Percentiles rank a stretch among this genome's conserved stretches.
phyloP scores from a whole-genome alignment of 2,888 invertebrate species.

The Brachypalpus laphriformis region DNA sequence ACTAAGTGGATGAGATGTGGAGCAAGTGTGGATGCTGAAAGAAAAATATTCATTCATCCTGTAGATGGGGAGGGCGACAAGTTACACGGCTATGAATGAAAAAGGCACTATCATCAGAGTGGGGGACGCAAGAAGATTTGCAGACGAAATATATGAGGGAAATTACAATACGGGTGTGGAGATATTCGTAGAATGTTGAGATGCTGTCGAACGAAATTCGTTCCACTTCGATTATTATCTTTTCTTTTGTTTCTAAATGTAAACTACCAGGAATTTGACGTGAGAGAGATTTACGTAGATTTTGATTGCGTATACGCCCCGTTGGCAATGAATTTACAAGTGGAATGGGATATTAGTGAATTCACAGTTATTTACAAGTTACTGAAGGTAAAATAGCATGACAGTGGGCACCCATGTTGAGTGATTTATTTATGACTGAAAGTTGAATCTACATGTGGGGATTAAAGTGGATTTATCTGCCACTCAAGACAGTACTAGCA shows the following conservation, averaged over 20 bases:
- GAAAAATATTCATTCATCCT: constrained; percentile 20
- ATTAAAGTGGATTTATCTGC: no score
- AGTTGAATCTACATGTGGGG: no score
- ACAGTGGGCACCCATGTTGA: no score
- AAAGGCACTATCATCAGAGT: background rate
- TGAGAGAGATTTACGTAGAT: background rate
- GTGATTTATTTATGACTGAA: no score
- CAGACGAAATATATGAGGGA: background rate
- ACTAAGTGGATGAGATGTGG: background rate
- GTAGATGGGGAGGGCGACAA: background rate
- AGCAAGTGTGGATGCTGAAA: background rate
- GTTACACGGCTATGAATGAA: constrained; percentile 23
- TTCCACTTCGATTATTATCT: background rate
- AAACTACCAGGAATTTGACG: background rate
- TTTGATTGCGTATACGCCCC: constrained; percentile 4
- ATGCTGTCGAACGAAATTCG: background rate
- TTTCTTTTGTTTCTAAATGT: background rate
- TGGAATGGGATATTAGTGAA: background rate
- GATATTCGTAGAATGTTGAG: background rate
- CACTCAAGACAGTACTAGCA: no score
- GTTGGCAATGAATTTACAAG: background rate
- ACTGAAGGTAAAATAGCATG: no score
- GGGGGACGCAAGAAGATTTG: background rate
- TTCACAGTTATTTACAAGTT: no score
- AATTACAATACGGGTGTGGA: background rate